Evolutionary conservation across 2,113 vertebrate species (phyloP), one percentile per base, ranked within the genome.

Genomic region (Rhea pennata): DNA sequence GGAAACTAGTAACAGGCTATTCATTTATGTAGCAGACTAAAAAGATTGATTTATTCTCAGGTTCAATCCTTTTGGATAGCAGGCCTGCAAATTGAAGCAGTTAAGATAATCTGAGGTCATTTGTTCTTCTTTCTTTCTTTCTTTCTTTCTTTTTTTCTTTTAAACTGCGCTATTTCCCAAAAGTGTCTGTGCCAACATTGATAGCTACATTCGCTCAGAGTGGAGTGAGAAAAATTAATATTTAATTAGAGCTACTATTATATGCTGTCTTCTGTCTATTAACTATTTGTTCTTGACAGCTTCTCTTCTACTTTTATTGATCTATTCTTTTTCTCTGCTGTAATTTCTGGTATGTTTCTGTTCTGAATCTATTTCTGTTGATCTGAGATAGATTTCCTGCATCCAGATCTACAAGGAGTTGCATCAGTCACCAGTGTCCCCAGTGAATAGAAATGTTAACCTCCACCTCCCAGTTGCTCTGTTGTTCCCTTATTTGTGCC

Each of bases 211-310:
- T 83, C 7, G 3, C 53, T 84, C 72, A 31, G 73, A 84, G 65
- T 5, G 70, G 64, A 93, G 95, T 79, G 93, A 93, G 92, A 90
- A 81, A 93, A 94, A 96, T 94, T 56, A 94, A 90, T 96, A 90
- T 96, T 94, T 96, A 84, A 97, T 95, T 92, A 72, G 65, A 93
- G 74, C 39, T 81, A 6, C 80, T 75, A 14, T 93, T 88, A 12
- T 5, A 7, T 23, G 44, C 84, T 84, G 39, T 51, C 84, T 65
- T 14, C 84, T 93, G 66, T 42, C 80, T 74, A 44, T 92, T 92
- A 95, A 87, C 62, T 46, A 1, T 87, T 95, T 84, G 53, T 70
- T 89, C 9, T 2, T 83, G 81, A 53, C 76, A 3, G 3, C 58
- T 95, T 69, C 85, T 93, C 73, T 83, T 46, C 69, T 64, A 2